Base-by-base conservation (phyloP, 2,797 vertebrate genomes). In the Odontamblyopus rebecca region DNA sequence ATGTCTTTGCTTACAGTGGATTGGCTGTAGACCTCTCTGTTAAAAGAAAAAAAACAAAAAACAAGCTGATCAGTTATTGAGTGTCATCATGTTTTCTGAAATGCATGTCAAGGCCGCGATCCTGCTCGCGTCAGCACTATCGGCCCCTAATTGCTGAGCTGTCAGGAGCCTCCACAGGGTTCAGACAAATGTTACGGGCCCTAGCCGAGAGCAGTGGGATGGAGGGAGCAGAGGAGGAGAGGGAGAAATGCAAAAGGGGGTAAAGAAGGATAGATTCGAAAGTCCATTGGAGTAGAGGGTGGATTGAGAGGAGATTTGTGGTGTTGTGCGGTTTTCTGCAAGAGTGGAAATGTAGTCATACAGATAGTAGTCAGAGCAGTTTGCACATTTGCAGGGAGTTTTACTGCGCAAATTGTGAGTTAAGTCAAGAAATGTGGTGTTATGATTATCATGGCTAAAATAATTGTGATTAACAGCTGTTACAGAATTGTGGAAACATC, bases 71-170 rank as follows among this genome's bases (percentile, higher is more conserved):
- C 18, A 18, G 66, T 77, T 86, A 71, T 68, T 30, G 72, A 76
- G 77, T 67, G 78, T 88, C 84, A 84, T 87, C 79, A 71, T 85
- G 80, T 83, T 88, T 88, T 78, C 66, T 60, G 59, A 54, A 44
- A 69, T 69, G 41, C 16, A 80, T 82, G 84, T 88, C 82, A 84
- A 85, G 86, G 81, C 78, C 82, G 76, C 79, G 63, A 71, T 86
- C 86, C 72, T 68, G 85, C 83, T 68, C 73, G 72, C 71, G 75
- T 92, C 85, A 89, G 82, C 87, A 80, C 82, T 85, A 85, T 88
- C 74, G 70, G 66, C 60, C 67, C 67, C 73, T 86, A 87, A 88
- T 86, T 87, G 83, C 84, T 82, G 86, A 88, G 87, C 77, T 80
- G 79, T 82, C 82, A 84, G 75, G 76, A 63, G 61, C 73, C 86